Evolutionary conservation across 2,113 vertebrate genomes (phyloP), one percentile per base, ranked within the genome.

Genomic region (Tachycineta bicolor): DNA sequence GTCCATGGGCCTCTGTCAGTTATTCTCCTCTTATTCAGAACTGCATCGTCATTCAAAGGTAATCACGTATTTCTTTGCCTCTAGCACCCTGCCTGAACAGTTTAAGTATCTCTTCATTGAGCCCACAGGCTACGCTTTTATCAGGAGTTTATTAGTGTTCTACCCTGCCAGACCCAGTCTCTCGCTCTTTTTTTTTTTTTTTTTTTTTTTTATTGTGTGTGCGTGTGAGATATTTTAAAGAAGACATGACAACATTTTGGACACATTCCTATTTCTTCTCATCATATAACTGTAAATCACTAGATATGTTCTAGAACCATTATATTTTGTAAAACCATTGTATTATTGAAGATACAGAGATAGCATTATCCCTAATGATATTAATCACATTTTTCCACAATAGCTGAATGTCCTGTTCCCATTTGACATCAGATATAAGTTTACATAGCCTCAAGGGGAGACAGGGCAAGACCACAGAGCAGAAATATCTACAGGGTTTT

Each of bases 121-220:
- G 52, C 56, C 79, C 60, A 67, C 56, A 91, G 71, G 82, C 71
- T 90, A 77, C 22, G 75, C 70, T 70, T 96, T 90, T 93, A 95
- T 90, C 71, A 70, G 90, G 46, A 80, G 50, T 93, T 96, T 94
- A 91, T 95, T 95, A 91, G 75, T 67, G 44, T 52, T 71, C 31
- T 94, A 76, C 23, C 46, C 52, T 75, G 60, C 34, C 68, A 84
- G 90, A 71, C 25, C 28, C n/a, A 24, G 41, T 64, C 5, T 43
- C 3, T 55, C 2, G 26, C 9, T 37, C 7, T n/a, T 4, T 56
- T 3, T 56, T 31, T 2, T 39, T 20, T 41, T 16, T 56, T 39
- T 58, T 67, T 22, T 29, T 25, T 37, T 7, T 7, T 37, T 7
- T 37, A 4, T 37, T 10, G 37, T 37, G 37, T 37, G 37, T 37